Conservation (phyloP, 2,113 vertebrate genomes). For the Chaenocephalus aceratus region DNA sequence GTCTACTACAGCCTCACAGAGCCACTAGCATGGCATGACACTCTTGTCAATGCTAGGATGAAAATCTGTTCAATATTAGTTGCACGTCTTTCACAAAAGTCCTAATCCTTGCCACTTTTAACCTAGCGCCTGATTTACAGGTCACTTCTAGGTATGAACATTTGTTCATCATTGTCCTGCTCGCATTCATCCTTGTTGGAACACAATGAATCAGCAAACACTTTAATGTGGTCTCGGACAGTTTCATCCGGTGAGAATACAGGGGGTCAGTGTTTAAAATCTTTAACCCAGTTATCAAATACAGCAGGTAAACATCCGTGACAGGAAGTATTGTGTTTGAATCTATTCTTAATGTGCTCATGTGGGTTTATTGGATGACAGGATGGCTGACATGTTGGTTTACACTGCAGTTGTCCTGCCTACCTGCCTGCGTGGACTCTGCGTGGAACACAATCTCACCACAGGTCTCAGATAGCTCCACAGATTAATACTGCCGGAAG, state of each 20-base stretch:
- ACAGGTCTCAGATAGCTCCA: slow-evolving; percentile 50
- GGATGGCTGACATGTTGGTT: slow-evolving; percentile 33
- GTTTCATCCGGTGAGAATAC: slow-evolving; percentile 12
- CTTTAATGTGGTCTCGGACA: not conserved
- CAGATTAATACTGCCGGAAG: slow-evolving; percentile 58
- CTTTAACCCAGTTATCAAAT: not conserved
- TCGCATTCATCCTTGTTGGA: not conserved
- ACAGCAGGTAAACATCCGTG: slow-evolving; percentile 1
- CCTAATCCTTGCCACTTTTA: not conserved
- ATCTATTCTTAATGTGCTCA: slow-evolving; percentile 12
- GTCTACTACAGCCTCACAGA: too few species aligned
- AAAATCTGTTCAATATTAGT: not conserved
- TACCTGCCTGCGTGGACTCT: slow-evolving; percentile 46
- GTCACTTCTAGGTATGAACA: not conserved
- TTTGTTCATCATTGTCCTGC: not conserved
- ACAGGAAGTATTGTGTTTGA: slow-evolving; percentile 20
- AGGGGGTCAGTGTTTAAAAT: not conserved
- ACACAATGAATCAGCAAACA: not conserved
- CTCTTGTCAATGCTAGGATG: not conserved
- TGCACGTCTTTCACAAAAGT: not conserved
- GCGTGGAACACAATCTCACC: slow-evolving; percentile 44
- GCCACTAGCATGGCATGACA: too few species aligned
- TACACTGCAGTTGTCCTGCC: slow-evolving; percentile 28
- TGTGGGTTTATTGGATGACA: slow-evolving; percentile 21
- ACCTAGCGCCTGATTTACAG: not conserved